Base-by-base conservation (phyloP, 2,888 invertebrate genomes). In the Panzeria rudis region DNA sequence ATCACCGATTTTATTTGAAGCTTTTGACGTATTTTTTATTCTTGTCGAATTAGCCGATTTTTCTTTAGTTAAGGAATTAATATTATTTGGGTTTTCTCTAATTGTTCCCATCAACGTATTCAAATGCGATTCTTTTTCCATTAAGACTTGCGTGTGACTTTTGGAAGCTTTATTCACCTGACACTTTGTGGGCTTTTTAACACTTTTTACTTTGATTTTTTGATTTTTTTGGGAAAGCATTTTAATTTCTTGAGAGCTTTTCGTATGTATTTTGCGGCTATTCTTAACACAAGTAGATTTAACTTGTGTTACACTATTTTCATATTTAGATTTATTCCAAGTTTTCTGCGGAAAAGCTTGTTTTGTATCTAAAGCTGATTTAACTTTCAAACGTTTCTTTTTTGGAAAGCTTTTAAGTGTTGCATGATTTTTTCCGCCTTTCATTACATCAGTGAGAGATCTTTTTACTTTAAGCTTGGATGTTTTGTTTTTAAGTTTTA, bases 291-390 rank as follows among this genome's bases (percentile, higher is more conserved):
- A 17, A 23, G 23, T 17, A 6, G 54, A 29, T 23, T 71, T 54
- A 6, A 35, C n/a, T 56, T 38, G 54, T 25, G 54, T 13, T 23
- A 56, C 1, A n/a, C 15, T n/a, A n/a, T 11, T 52, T 8, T 68
- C 52, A n/a, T 23, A 52, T 52, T 9, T 68, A n/a, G 38, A 56
- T 29, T 71, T 71, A 17, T 47, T 64, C 9, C 9, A n/a, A 44
- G 5, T 4, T 50, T 66, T 64, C 5, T 44, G 17, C 1, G 25
- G 2, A 8, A 64, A 2, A 15, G 8, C n/a, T 64, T 15, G 9
- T 66, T 47, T 47, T 29, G 17, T 32, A 29, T 50, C 17, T 17
- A 8, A 17, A 11, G 2, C 1, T 11, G 5, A 1, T 17, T 35
- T 32, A 2, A 13, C 8, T 47, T 47, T 47, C n/a, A n/a, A 0